phyloP scores from a whole-genome alignment of 2,113 vertebrate species.

The Lasiurus cinereus region DNA sequence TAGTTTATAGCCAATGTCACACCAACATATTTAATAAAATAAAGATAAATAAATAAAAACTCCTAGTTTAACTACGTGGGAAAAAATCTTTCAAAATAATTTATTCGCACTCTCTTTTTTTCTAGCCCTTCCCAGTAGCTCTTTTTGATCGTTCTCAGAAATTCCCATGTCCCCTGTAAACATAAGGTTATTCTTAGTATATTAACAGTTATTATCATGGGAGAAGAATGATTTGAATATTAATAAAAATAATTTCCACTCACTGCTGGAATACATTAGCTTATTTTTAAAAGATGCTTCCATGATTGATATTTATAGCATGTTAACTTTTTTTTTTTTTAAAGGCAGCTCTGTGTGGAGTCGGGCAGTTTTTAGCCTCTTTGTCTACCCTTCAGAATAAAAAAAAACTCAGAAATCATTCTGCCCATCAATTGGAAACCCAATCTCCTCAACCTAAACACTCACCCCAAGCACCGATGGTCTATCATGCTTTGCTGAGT shows the following conservation, averaged over 20 bases:
- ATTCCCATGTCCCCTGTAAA: slow-evolving; percentile 78
- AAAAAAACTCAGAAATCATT: slow-evolving; percentile 43
- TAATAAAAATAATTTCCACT: slow-evolving; percentile 82
- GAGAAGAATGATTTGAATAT: slow-evolving; percentile 83
- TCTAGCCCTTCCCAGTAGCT: slow-evolving; percentile 66
- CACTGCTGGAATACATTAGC: slow-evolving; percentile 83
- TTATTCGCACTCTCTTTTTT: slow-evolving; percentile 64
- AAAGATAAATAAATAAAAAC: background rate
- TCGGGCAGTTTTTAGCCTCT: slow-evolving; percentile 48
- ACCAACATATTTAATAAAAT: background rate
- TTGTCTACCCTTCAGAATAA: slow-evolving; percentile 34
- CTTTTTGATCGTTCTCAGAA: slow-evolving; percentile 76
- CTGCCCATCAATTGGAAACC: slow-evolving; percentile 43
- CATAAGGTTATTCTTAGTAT: slow-evolving; percentile 81
- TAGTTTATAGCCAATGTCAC: background rate
- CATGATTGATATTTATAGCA: slow-evolving; percentile 82
- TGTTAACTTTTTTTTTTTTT: slow-evolving; percentile 44
- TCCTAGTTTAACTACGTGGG: slow-evolving; percentile 46
- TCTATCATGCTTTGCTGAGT: slow-evolving; percentile 54
- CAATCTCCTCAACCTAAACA: slow-evolving; percentile 30
- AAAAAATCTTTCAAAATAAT: slow-evolving; percentile 73
- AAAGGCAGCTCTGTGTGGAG: slow-evolving; percentile 59
- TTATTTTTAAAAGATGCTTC: slow-evolving; percentile 80
- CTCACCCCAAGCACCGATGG: background rate
- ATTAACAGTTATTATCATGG: slow-evolving; percentile 82